A percentile compares a stretch with the other conserved stretches of the same genome.
Conservation (phyloP, 2,113 vertebrate genomes). For the Dipodomys merriami region DNA sequence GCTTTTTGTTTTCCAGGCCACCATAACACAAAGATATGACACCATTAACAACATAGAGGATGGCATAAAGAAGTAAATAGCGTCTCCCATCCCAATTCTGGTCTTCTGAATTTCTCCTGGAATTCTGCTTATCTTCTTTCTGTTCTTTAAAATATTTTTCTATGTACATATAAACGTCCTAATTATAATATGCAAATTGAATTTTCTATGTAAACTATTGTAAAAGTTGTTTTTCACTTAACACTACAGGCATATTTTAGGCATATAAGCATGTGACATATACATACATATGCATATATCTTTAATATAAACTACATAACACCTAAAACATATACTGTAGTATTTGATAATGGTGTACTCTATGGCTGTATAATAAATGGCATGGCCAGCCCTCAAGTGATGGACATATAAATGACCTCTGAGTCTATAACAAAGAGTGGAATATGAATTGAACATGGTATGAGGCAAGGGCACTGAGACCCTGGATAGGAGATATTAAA, state of each 20-base stretch:
- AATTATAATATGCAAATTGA: background rate
- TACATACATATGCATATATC: background rate
- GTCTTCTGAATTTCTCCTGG: background rate
- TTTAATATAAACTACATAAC: too few species aligned
- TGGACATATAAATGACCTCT: background rate
- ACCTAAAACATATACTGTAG: background rate
- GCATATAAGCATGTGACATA: background rate
- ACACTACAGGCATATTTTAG: background rate
- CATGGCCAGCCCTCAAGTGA: background rate
- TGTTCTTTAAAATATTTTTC: slow-evolving; percentile 1
- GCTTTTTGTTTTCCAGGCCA: background rate
- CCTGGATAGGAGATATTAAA: background rate
- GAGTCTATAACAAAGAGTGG: background rate
- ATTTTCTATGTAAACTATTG: background rate
- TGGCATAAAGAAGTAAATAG: background rate
- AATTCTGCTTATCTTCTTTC: background rate
- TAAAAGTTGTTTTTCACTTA: background rate
- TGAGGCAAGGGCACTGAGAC: background rate
- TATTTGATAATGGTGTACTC: background rate
- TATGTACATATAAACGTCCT: background rate
- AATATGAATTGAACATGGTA: background rate
- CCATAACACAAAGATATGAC: background rate
- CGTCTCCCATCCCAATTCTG: background rate
- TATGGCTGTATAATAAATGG: background rate
- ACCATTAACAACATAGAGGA: background rate